Evolutionary conservation across 2,797 vertebrate genomes (phyloP).

Genomic region (Pogonophryne albipinna): DNA sequence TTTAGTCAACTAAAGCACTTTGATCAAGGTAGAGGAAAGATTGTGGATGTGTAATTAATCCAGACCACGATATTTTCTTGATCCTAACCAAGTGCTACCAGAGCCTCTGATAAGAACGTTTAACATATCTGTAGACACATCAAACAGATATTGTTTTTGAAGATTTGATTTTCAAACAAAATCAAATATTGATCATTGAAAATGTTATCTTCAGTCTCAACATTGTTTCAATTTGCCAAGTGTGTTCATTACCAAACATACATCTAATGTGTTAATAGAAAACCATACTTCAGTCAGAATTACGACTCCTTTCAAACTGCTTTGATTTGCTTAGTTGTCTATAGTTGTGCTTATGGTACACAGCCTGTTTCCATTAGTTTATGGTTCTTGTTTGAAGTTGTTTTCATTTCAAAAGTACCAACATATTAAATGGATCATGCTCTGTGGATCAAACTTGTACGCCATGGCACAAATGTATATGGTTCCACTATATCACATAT

Average conservation of each 20-base stretch:
- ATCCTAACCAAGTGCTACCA: not conserved
- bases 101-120: not conserved
- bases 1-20: not conserved
- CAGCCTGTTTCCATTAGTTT: not conserved
- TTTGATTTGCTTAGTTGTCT: not conserved
- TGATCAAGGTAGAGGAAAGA: not conserved
- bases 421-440: not conserved
- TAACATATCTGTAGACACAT: not conserved
- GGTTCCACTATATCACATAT: not conserved
- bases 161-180: not conserved
- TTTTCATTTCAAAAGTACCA: not conserved
- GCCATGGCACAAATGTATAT: not conserved
- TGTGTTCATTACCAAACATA: not conserved
- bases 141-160: not conserved
- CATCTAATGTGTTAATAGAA: not conserved
- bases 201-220: not conserved
- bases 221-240: not conserved
- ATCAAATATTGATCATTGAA: not conserved
- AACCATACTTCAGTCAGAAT: not conserved
- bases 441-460: too few species aligned
- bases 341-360: not conserved
- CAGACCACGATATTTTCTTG: not conserved
- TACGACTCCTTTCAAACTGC: not conserved
- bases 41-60: not conserved
- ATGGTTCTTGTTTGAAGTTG: not conserved